A percentile compares a stretch with the other conserved stretches of the same genome.
phyloP scores from a whole-genome alignment of 2,113 vertebrate genomes.

The Cyprinus carpio region DNA sequence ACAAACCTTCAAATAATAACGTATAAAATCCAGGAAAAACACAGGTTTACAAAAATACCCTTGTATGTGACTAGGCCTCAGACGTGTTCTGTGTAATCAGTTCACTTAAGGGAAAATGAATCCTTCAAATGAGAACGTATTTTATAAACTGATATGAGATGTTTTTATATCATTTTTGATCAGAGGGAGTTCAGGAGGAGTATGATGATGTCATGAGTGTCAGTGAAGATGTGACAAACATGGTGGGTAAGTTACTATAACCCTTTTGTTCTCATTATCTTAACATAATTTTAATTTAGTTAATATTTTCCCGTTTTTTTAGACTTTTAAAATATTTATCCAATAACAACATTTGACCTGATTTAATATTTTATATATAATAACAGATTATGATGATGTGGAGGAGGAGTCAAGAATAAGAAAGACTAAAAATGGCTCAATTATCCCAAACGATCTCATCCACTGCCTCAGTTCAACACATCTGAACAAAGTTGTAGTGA shows the following conservation, averaged over 20 bases:
- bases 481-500: too few species aligned
- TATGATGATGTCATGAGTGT: slow-evolving; percentile 7
- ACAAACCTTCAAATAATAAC: too few species aligned
- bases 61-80: too few species aligned
- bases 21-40: too few species aligned
- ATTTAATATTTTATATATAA: background rate
- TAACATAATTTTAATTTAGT: too few species aligned
- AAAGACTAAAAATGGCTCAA: too few species aligned
- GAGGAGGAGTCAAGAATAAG: too few species aligned
- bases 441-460: too few species aligned
- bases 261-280: too few species aligned
- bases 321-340: background rate
- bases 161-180: background rate
- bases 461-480: too few species aligned
- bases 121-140: background rate
- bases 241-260: background rate
- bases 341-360: background rate
- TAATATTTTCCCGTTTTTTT: too few species aligned
- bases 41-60: too few species aligned
- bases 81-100: background rate
- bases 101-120: background rate
- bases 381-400: background rate
- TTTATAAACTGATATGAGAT: background rate
- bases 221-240: background rate
- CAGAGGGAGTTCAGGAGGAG: slow-evolving; percentile 15